Evolutionary conservation across 2,888 invertebrate species (phyloP).

Genomic region (Notocelia uddmanniana): DNA sequence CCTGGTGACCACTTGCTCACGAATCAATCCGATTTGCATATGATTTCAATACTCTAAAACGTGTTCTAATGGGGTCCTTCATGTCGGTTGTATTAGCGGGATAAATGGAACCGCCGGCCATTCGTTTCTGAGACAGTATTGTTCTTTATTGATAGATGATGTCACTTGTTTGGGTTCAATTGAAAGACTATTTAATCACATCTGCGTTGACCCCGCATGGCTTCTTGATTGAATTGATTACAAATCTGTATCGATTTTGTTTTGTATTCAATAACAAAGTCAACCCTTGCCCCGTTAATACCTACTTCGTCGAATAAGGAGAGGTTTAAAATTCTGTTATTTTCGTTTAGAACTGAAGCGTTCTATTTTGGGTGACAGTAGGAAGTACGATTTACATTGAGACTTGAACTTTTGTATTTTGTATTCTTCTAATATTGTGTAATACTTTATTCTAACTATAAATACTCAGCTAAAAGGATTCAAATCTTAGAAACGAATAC

Average conservation of each 20-base stretch:
- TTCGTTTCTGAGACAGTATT: background rate
- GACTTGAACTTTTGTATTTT: too few species aligned
- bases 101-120: background rate
- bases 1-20: too few species aligned
- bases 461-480: background rate
- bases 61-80: background rate
- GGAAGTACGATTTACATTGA: too few species aligned
- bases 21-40: too few species aligned
- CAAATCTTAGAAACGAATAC: background rate
- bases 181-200: constrained; percentile 41
- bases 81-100: background rate
- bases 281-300: constrained; percentile 13
- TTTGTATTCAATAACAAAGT: constrained; percentile 38
- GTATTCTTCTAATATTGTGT: background rate
- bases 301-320: background rate
- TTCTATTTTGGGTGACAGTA: background rate
- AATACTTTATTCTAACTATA: background rate
- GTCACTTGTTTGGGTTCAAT: constrained; percentile 43
- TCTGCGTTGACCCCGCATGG: constrained; percentile 37
- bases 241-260: constrained; percentile 32
- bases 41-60: background rate
- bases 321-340: background rate
- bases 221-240: constrained; percentile 43
- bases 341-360: background rate
- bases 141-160: constrained; percentile 32